phyloP scores from a whole-genome alignment of 2,888 invertebrate genomes.

The Oscheius sp. region DNA sequence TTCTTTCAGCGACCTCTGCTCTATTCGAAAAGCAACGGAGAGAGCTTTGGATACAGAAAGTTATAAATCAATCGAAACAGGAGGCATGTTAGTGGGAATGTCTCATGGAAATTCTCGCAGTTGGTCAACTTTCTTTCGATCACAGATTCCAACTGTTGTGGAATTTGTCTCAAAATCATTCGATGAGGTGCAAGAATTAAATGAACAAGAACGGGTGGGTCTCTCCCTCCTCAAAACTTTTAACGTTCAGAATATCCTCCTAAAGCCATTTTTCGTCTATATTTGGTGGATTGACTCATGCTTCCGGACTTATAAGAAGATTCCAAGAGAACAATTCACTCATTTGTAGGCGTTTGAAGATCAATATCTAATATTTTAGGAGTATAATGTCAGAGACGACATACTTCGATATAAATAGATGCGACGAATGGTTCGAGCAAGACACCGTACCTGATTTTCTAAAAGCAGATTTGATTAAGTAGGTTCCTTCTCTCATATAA shows the following conservation, averaged over 20 bases:
- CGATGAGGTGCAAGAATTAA: not conserved
- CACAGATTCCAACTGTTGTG: conserved; percentile 13
- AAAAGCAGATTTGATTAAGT: conserved; percentile 1
- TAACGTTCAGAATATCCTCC: not conserved
- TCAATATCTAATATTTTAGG: not conserved
- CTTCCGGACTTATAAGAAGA: conserved; percentile 4
- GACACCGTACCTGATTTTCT: not conserved
- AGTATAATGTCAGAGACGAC: conserved; percentile 17
- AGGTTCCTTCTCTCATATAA: not conserved
- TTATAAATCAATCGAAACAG: conserved; percentile 1
- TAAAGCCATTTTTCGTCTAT: conserved; percentile 22
- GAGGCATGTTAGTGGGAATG: conserved; percentile 3
- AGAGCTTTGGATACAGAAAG: conserved; percentile 10
- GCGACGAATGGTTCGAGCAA: conserved; percentile 10
- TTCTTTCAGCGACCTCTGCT: not conserved
- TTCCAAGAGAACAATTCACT: conserved; percentile 8
- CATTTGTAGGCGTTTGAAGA: not conserved
- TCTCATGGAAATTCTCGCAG: not conserved
- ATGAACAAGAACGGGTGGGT: conserved; percentile 8
- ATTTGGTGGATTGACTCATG: conserved; percentile 16
- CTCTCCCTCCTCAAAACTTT: not conserved
- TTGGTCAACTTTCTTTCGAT: conserved; percentile 7
- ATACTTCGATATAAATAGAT: conserved; percentile 12
- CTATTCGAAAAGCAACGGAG: conserved; percentile 6
- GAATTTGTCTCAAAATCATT: conserved; percentile 20